Conservation (phyloP, 2,888 invertebrate genomes). For the Caenorhabditis sinica region DNA sequence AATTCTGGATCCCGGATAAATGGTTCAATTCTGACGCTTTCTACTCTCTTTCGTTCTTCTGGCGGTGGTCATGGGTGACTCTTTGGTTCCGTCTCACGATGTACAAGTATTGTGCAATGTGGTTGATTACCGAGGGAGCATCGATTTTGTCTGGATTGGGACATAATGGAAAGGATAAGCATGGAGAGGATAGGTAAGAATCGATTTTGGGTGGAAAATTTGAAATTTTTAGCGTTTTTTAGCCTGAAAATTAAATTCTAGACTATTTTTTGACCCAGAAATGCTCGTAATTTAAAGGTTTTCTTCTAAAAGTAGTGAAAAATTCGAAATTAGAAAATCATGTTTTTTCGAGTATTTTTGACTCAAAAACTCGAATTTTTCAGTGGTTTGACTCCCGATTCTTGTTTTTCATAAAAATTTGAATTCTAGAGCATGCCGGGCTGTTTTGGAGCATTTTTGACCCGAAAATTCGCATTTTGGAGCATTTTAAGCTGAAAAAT, state of each 20-base stretch:
- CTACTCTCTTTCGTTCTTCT: constrained; percentile 80
- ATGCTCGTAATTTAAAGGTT: too few species aligned
- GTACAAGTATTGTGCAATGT: constrained; percentile 95
- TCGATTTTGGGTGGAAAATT: neutral
- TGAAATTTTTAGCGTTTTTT: neutral
- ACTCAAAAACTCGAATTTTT: neutral
- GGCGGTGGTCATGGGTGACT: constrained; percentile 82
- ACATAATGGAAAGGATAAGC: constrained; percentile 88
- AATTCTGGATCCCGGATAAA: constrained; percentile 88
- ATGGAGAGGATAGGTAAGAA: constrained; percentile 77
- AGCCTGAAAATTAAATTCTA: neutral
- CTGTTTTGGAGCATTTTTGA: neutral
- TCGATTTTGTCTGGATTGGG: constrained; percentile 89
- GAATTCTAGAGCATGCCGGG: too few species aligned
- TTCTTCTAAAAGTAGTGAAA: too few species aligned
- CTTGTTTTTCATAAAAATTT: too few species aligned
- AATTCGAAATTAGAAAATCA: too few species aligned
- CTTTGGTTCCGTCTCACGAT: constrained; percentile 85
- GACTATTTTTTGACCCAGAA: neutral
- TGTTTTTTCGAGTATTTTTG: neutral
- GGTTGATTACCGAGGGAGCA: constrained; percentile 89
- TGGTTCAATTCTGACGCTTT: constrained; percentile 87
- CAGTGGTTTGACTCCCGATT: too few species aligned
- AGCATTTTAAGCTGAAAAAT: neutral
- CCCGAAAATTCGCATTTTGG: neutral